A percentile compares a stretch with the other conserved stretches of the same genome.
These are phyloP conservation scores for Diarsia dahlii DNA, from an alignment of 2,888 invertebrate genomes.

Conservation along the genomic window DNA sequence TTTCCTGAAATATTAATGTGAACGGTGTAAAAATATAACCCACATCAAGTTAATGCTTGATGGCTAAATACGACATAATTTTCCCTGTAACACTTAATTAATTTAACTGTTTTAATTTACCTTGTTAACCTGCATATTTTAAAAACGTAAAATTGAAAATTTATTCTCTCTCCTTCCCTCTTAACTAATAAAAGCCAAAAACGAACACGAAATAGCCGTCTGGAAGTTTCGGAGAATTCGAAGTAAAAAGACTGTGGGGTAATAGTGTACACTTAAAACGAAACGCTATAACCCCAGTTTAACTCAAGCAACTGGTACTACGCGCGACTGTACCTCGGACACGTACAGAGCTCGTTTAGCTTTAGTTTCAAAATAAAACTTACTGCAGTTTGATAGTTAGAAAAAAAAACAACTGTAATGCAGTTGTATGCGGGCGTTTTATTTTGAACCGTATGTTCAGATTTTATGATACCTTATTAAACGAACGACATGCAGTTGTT, in stretches of 20 bases:
- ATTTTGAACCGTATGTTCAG: conserved; percentile 25
- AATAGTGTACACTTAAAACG: conserved; percentile 61
- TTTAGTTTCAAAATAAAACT: conserved; percentile 65
- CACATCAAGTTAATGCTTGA: background rate
- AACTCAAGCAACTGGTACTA: conserved; percentile 61
- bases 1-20: conserved; percentile 25
- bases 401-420: conserved; percentile 49
- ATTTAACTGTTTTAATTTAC: conserved; percentile 14
- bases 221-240: conserved; percentile 50
- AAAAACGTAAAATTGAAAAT: conserved; percentile 10
- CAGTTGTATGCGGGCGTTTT: conserved; percentile 33
- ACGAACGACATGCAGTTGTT: background rate
- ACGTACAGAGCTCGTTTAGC: conserved; percentile 65
- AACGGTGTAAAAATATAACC: conserved; percentile 27
- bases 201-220: conserved; percentile 22
- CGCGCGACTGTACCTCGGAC: conserved; percentile 56
- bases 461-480: conserved; percentile 26
- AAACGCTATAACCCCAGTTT: conserved; percentile 61
- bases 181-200: conserved; percentile 32
- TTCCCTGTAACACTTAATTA: conserved; percentile 7
- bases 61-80: conserved; percentile 5
- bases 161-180: conserved; percentile 1
- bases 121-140: background rate
- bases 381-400: conserved; percentile 54
- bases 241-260: conserved; percentile 50